Base-by-base conservation (phyloP, 2,888 invertebrate genomes). In the Acleris cristana region DNA sequence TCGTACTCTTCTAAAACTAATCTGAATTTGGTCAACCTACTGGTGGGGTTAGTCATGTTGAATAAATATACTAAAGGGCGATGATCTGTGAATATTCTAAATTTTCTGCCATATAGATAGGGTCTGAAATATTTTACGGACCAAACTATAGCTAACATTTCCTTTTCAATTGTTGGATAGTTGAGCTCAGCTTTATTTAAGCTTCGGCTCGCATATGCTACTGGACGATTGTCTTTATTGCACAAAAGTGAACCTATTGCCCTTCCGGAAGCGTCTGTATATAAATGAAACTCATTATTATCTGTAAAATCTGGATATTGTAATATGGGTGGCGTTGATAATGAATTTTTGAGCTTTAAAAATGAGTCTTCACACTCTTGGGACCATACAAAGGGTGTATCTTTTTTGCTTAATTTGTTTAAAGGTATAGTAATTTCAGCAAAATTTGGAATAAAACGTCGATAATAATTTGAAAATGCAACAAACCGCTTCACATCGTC, bases 401-500 rank as follows among this genome's bases (percentile, higher is more conserved):
- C 30, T 30, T 30, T 30, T 30, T 30, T 30, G 4, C 30, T 7
- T 30, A 30, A 30, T 5, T 30, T 30, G 30, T 30, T 30, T 30
- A 30, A 30, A 7, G 30, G 30, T 5, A 30, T 30, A 30, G 30
- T 30, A 3, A 30, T 7, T 3, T 30, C 5, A 30, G 30, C 30
- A 30, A 30, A 56, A n/a, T 56, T 56, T 40, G 34, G 56, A 18
- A 56, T 56, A 40, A 56, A 56, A 12, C 40, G 34, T 34, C 56
- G n/a, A 56, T 56, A 56, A 56, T 56, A 40, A 44, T 44, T 56
- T 40, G 56, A n/a, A 40, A 56, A 56, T n/a, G 40, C 56, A 19
- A 49, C 49, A 49, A 49, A 49, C 10, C 19, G 18, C 19, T 49
- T 19, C 7, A 49, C 49, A 10, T 49, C 49, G 18, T 49, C 49